These are phyloP conservation scores for Lycaon pictus DNA, from an alignment of 2,113 vertebrate genomes.

Conservation along the genomic window DNA sequence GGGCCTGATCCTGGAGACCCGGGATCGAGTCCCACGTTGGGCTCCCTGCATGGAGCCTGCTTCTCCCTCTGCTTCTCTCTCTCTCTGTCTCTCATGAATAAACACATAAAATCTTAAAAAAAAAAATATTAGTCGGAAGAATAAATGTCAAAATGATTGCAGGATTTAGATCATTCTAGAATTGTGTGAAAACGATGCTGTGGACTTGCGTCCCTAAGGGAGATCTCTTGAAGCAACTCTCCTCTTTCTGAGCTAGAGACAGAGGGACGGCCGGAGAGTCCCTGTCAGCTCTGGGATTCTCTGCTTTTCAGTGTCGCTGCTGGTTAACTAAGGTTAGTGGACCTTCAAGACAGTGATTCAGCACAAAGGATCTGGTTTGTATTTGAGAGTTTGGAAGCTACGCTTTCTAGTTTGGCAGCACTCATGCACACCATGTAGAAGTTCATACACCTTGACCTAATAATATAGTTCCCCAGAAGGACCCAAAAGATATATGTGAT, in stretches of 20 bases:
- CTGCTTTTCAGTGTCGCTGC: background rate
- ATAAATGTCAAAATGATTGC: background rate
- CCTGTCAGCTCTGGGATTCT: background rate
- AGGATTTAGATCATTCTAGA: background rate
- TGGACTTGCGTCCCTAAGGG: background rate
- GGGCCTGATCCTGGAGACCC: too few species aligned
- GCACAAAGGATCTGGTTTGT: background rate
- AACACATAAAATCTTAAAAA: too few species aligned
- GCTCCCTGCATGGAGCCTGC: too few species aligned
- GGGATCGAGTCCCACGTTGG: too few species aligned
- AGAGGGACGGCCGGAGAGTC: background rate
- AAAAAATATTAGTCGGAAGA: background rate
- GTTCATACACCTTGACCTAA: background rate
- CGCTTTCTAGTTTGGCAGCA: background rate
- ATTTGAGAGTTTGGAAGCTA: background rate
- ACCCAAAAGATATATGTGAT: background rate
- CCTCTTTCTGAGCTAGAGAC: background rate
- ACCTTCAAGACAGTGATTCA: background rate
- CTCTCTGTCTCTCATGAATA: too few species aligned
- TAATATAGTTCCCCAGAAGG: background rate
- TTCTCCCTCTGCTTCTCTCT: too few species aligned
- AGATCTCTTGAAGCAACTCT: background rate
- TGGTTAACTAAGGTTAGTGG: background rate
- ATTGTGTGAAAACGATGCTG: constrained; percentile 12
- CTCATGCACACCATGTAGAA: background rate